phyloP scores from a whole-genome alignment of 2,113 vertebrate genomes.

The Rhegmatorhina hoffmannsi region DNA sequence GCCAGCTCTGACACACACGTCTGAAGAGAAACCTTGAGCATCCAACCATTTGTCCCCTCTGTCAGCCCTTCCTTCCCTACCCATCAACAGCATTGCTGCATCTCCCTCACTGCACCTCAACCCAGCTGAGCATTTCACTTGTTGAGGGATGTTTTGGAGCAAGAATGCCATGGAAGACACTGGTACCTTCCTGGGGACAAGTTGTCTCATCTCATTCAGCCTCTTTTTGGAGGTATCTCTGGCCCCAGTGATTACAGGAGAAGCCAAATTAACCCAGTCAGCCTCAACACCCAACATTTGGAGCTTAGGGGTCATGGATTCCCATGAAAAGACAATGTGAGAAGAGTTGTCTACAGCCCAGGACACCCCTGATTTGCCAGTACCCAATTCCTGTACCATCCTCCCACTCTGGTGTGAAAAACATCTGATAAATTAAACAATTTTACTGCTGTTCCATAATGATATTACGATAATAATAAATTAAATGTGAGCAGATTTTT shows the following conservation, averaged over 20 bases:
- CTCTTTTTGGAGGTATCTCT: not conserved
- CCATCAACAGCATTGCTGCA: not conserved
- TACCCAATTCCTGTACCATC: not conserved
- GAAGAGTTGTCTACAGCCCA: not conserved
- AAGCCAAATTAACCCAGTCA: not conserved
- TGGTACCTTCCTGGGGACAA: not conserved
- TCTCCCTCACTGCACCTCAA: not conserved
- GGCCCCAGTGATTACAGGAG: not conserved
- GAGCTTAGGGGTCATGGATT: not conserved
- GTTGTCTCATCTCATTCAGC: rapidly evolving
- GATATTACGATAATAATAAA: constrained; percentile 70
- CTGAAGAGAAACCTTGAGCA: constrained; percentile 5
- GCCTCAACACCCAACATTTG: not conserved
- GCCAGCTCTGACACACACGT: not conserved
- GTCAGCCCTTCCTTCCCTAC: not conserved
- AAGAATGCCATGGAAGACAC: not conserved
- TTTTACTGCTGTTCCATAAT: constrained; percentile 56
- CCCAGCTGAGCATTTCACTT: not conserved
- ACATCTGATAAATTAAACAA: constrained; percentile 12
- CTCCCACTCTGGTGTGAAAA: constrained; percentile 10
- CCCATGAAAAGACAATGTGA: not conserved
- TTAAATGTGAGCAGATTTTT: constrained; percentile 59
- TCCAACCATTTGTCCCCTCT: not conserved
- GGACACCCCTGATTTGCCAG: not conserved
- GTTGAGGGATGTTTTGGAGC: not conserved